These are phyloP conservation scores for Rhabditophanes sp. DNA, from an alignment of 2,888 invertebrate genomes.

Conservation along the genomic window DNA sequence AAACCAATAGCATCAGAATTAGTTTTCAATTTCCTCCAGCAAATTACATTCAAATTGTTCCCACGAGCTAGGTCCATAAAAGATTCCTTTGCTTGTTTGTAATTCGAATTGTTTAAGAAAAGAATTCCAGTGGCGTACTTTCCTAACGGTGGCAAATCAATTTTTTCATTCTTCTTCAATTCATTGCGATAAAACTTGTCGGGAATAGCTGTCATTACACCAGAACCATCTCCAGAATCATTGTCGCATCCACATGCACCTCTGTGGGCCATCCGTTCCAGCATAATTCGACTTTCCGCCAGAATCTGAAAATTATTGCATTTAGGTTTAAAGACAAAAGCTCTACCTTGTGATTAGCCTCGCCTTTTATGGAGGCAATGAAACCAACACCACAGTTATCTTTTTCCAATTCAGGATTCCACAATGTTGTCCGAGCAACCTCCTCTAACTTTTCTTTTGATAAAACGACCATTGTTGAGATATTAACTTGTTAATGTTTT, in stretches of 20 bases:
- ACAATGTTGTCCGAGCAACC: constrained; percentile 55
- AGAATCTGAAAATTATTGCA: constrained; percentile 65
- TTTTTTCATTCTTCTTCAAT: constrained; percentile 55
- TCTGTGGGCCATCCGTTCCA: constrained; percentile 94
- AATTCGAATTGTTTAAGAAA: constrained; percentile 58
- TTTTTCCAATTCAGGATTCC: constrained; percentile 83
- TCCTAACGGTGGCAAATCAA: constrained; percentile 69
- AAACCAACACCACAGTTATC: constrained; percentile 98
- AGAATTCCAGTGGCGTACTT: constrained; percentile 89
- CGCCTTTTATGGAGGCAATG: constrained; percentile 91
- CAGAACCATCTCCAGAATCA: constrained; percentile 96
- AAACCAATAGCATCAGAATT: constrained; percentile 69
- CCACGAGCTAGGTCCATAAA: constrained; percentile 67
- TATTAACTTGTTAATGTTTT: too few relatives aligned
- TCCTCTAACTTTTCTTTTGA: constrained; percentile 26
- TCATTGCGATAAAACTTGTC: constrained; percentile 69
- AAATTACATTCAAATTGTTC: constrained; percentile 63
- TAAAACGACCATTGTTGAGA: constrained; percentile 41
- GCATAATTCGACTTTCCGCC: constrained; percentile 79
- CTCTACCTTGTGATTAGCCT: constrained; percentile 63
- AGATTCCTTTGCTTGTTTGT: constrained; percentile 49
- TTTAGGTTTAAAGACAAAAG: background rate
- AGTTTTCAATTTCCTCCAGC: constrained; percentile 84
- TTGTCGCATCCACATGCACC: constrained; percentile 98
- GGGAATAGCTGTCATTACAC: constrained; percentile 86